A percentile compares a stretch with the other conserved stretches of the same genome.
These are phyloP conservation scores for Hystrix cristata DNA, from an alignment of 2,113 vertebrate species.

Conservation along the genomic window DNA sequence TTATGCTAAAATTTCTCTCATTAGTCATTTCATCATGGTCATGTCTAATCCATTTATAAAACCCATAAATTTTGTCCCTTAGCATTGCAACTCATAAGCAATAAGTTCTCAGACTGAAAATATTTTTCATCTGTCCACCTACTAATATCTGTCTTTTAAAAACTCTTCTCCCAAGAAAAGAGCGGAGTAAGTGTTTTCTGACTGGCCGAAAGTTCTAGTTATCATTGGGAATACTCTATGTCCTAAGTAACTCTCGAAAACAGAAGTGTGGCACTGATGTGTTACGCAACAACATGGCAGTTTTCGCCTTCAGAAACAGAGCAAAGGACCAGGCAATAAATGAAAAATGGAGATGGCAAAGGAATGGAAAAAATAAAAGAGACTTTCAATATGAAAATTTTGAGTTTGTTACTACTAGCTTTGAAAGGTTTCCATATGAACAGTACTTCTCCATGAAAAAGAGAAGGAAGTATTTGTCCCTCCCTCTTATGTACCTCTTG, in stretches of 20 bases:
- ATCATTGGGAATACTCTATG: neutral
- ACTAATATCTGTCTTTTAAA: conserved; percentile 37
- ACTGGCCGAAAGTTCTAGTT: conserved; percentile 28
- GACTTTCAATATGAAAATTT: neutral
- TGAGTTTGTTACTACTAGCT: neutral
- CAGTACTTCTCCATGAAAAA: neutral
- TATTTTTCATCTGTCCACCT: neutral
- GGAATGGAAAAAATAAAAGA: neutral
- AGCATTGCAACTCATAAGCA: neutral
- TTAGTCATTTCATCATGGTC: neutral
- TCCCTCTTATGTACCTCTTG: neutral
- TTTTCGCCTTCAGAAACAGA: neutral
- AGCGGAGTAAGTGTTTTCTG: neutral
- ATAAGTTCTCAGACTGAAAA: conserved; percentile 5
- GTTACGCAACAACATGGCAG: neutral
- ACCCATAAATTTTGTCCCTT: conserved; percentile 10
- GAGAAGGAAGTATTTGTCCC: neutral
- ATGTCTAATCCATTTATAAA: conserved; percentile 30
- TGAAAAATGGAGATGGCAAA: neutral
- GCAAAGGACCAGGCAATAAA: neutral
- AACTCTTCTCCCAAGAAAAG: neutral
- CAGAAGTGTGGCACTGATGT: neutral
- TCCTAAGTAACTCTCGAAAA: conserved; percentile 35
- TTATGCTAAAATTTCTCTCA: neutral
- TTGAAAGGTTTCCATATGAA: neutral